Base-by-base conservation (phyloP, 92 coral and sea anemone genomes). In the Parazoanthus darwini region DNA sequence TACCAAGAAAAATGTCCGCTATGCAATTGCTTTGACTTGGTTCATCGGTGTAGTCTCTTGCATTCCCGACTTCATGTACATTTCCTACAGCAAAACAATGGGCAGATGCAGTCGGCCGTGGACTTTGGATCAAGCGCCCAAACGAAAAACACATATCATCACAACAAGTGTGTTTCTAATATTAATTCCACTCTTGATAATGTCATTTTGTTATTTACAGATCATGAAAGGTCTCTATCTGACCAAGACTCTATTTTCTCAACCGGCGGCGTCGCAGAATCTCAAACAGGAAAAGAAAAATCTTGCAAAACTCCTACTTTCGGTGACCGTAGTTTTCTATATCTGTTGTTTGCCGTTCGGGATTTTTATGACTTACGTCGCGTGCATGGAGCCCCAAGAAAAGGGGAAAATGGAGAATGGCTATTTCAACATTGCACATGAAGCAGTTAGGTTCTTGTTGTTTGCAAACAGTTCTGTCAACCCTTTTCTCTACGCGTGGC, bases 401-500 rank as follows among this genome's bases (percentile, higher is more conserved):
- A 63, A 65, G 8, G 8, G 25, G 13, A 25, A 56, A 15, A 36
- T 8, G 29, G 77, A 82, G 22, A 74, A 71, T n/a, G 79, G 54
- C 2, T 44, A 26, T 7, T 26, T 82, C 70, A 75, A 89, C 22
- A 89, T 46, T 16, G 43, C 86, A 1, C 93, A 91, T 75, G 76
- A 90, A 26, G 22, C 51, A 0, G 78, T 86, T 59, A 81, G 93
- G 20, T 80, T 91, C 46, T 81, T 91, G 15, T 88, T 91, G 7
- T 91, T 91, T 35, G 65, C 89, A 2, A 91, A 91, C 56, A 88
- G 91, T 74, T 91, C 81, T 14, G 77, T 89, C 42, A 91, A 91
- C 42, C 93, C 93, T 18, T 54, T 91, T 23, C 67, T 91, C 37
- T 91, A 91, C 43, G 91, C 93, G 8, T 63, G 89, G 58, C 93